These are phyloP conservation scores for Melanophora roralis DNA, from an alignment of 2,888 invertebrate species.

Conservation along the genomic window DNA sequence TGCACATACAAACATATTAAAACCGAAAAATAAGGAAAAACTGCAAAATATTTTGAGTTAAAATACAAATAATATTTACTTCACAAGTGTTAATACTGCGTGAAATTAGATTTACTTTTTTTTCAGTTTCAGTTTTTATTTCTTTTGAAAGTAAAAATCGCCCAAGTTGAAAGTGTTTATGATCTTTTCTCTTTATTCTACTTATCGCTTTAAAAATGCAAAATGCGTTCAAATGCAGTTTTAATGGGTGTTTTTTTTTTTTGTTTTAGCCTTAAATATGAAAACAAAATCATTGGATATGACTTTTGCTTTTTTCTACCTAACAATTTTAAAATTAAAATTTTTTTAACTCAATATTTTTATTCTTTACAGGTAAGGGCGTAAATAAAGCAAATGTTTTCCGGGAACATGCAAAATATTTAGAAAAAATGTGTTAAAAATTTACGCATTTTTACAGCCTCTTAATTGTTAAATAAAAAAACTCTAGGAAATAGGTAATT, in stretches of 20 bases:
- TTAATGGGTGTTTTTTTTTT: not conserved
- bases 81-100: constrained; percentile 76
- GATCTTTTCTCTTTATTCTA: constrained; percentile 28
- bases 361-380: no score
- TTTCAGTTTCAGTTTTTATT: constrained; percentile 12
- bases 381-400: constrained; percentile 63
- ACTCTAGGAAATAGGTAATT: no score
- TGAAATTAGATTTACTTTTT: constrained; percentile 76
- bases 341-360: not conserved
- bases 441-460: constrained; percentile 73
- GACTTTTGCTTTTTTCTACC: constrained; percentile 49
- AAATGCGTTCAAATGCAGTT: constrained; percentile 47
- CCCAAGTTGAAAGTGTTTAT: constrained; percentile 61
- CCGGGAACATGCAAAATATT: constrained; percentile 65
- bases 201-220: constrained; percentile 12
- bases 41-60: not conserved
- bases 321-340: not conserved
- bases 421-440: constrained; percentile 60
- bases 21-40: not conserved
- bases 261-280: constrained; percentile 1
- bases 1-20: constrained; percentile 12
- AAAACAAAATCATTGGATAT: constrained; percentile 38
- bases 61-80: constrained; percentile 33
- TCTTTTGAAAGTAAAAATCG: constrained; percentile 57
- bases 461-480: constrained; percentile 10